These are phyloP conservation scores for Pheosia gnoma DNA, from an alignment of 2,888 invertebrate species.

Conservation along the genomic window DNA sequence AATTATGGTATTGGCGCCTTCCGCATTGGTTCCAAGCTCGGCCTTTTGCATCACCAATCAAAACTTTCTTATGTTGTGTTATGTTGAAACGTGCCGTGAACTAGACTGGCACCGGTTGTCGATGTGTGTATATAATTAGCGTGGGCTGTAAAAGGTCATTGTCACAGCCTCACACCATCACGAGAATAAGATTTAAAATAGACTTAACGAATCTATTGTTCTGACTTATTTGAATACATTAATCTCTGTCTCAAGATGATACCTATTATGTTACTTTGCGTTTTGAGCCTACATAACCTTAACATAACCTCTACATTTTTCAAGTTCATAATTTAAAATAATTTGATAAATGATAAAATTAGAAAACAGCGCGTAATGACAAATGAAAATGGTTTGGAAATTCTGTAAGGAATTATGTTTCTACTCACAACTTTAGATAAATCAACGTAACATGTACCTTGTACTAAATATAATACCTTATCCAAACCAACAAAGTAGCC, in stretches of 20 bases:
- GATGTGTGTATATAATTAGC: conserved; percentile 78
- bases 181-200: conserved; percentile 64
- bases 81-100: conserved; percentile 62
- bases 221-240: conserved; percentile 13
- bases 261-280: conserved; percentile 10
- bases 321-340: neutral
- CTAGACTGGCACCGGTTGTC: conserved; percentile 66
- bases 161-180: conserved; percentile 71
- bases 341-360: neutral
- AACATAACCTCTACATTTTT: too few relatives aligned
- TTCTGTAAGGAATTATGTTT: neutral
- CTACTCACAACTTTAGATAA: neutral
- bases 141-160: conserved; percentile 81
- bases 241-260: conserved; percentile 13
- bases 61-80: conserved; percentile 36
- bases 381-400: neutral
- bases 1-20: neutral
- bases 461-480: neutral
- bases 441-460: neutral
- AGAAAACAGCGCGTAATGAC: neutral
- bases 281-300: neutral
- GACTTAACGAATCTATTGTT: conserved; percentile 53
- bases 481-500: too few relatives aligned
- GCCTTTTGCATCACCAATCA: conserved; percentile 8
- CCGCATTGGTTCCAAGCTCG: neutral